Evolutionary conservation across 2,113 vertebrate species (phyloP).

Genomic region (Sylvilagus bachmani): DNA sequence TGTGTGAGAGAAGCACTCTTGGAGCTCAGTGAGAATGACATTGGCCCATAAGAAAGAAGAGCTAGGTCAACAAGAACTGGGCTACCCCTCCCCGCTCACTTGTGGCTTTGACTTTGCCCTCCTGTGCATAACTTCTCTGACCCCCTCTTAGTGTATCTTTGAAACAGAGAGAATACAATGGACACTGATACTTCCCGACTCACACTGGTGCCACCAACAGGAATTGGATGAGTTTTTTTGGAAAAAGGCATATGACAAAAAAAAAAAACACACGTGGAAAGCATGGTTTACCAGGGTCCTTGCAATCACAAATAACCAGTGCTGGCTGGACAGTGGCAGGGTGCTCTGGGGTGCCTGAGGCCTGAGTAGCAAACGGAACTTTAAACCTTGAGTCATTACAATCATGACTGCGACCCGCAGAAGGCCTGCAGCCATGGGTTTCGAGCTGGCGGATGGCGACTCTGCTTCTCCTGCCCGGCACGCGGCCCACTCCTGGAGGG

Average conservation of each 20-base stretch:
- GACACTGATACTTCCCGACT: neutral
- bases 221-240: neutral
- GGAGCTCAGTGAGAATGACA: neutral
- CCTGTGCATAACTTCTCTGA: accelerated
- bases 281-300: neutral
- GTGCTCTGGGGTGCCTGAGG: neutral
- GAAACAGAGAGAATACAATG: conserved; percentile 24
- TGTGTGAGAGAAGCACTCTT: neutral
- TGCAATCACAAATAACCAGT: neutral
- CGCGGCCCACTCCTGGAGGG: no score
- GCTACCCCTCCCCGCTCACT: neutral
- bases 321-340: neutral
- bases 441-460: neutral
- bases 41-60: neutral
- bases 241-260: neutral
- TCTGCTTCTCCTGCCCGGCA: neutral
- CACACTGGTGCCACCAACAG: neutral
- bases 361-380: neutral
- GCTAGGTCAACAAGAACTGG: neutral
- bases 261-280: neutral
- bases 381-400: neutral
- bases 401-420: neutral
- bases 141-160: neutral
- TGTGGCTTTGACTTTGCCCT: neutral
- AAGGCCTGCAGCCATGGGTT: neutral